phyloP scores from a whole-genome alignment of 2,888 invertebrate genomes.

The Dicycla oo region DNA sequence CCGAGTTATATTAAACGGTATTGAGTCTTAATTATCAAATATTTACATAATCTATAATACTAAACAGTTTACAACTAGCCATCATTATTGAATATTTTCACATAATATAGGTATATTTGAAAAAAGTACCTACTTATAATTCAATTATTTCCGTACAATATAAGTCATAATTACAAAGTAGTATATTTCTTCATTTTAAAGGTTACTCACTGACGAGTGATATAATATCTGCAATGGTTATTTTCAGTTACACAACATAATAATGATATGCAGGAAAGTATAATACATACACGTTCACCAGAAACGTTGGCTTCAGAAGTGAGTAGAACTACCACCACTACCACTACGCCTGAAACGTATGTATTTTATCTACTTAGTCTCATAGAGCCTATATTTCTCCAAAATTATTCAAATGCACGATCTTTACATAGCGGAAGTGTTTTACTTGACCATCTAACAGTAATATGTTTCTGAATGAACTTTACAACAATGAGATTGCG shows the following conservation, averaged over 20 bases:
- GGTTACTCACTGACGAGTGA: not conserved
- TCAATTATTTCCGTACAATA: no score
- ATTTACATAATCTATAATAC: not conserved
- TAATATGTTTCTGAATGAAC: not conserved
- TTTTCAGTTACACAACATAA: conserved; percentile 41
- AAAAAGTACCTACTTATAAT: no score
- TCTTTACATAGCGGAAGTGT: not conserved
- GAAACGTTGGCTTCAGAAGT: conserved; percentile 12
- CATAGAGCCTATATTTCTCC: not conserved
- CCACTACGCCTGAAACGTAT: conserved; percentile 34
- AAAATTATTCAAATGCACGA: not conserved
- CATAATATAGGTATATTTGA: not conserved
- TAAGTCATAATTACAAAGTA: no score
- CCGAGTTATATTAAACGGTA: conserved; percentile 58
- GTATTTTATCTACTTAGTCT: not conserved
- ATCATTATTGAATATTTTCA: not conserved
- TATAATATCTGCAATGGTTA: not conserved
- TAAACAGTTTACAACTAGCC: not conserved
- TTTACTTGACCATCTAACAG: not conserved
- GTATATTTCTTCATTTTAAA: not conserved
- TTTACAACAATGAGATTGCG: not conserved
- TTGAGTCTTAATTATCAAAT: not conserved
- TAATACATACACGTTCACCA: not conserved
- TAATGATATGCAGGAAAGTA: not conserved
- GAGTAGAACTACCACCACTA: conserved; percentile 10